Conservation (phyloP, 2,888 invertebrate species). For the Archaeoteleia sp. region DNA sequence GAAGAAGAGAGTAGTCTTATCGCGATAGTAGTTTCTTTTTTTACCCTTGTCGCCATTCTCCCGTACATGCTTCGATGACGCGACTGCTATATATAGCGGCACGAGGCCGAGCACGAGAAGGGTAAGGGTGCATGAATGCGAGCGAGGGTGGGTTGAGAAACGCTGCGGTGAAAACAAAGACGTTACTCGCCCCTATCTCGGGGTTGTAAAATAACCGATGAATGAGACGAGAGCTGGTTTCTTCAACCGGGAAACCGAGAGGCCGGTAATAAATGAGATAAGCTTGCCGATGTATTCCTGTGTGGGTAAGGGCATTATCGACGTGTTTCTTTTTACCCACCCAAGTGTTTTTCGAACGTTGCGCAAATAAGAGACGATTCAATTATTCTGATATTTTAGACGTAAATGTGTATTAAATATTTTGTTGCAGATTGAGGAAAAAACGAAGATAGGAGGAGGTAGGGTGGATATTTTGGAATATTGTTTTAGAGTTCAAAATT, state of each 20-base stretch:
- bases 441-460: too few species aligned
- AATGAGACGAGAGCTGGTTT: conserved; percentile 64
- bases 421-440: too few species aligned
- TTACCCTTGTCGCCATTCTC: conserved; percentile 11
- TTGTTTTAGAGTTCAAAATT: too few species aligned
- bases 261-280: conserved; percentile 71
- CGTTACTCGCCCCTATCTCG: conserved; percentile 71
- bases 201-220: conserved; percentile 73
- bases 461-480: too few species aligned
- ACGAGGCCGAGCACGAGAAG: conserved; percentile 3
- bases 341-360: conserved; percentile 33
- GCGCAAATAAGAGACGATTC: conserved; percentile 51
- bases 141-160: conserved; percentile 48
- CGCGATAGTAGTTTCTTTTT: neutral
- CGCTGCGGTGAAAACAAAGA: conserved; percentile 74
- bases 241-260: conserved; percentile 51
- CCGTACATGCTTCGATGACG: conserved; percentile 17
- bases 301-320: conserved; percentile 62
- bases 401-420: too few species aligned
- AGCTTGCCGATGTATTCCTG: conserved; percentile 64
- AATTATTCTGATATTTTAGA: too few species aligned
- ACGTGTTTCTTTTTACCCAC: conserved; percentile 55
- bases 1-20: conserved; percentile 1
- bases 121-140: conserved; percentile 25
- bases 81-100: conserved; percentile 1